Base-by-base conservation (phyloP, 30 jellyfish, hydroid and myxozoan genomes). In the Rhopilema esculentum region DNA sequence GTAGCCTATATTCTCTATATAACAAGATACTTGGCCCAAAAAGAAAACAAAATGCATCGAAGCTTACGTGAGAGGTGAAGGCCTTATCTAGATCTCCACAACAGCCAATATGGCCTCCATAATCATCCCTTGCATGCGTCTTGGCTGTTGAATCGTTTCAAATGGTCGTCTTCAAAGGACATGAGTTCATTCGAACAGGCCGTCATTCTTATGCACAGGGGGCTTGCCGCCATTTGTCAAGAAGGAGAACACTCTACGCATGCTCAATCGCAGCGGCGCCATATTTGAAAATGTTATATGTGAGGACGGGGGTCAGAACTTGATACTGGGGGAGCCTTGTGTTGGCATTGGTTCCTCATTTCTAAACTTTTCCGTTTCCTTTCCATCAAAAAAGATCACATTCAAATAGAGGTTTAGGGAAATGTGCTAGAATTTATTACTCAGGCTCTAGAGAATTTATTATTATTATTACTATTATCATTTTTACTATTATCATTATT, bases 201-300 rank as follows among this genome's bases (percentile, higher is more conserved):
- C 91, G 94, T 92, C 97, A 92, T 92, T 84, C 92, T 86, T 81
- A 67, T 67, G 85, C 98, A 96, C 98, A 86, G 98, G 98, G 98
- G 98, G 98, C 97, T 76, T 84, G 98, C 98, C 96, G 98, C 98
- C 98, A 92, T 92, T 88, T 92, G 94, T 95, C 82, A 85, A 82
- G 89, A 73, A 48, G 92, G 63, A 91, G 86, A 33, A 9, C 29
- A 26, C 22, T 18, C 40, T 75, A 82, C 98, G 98, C 98, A 92
- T 92, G 98, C 92, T 57, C 89, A 27, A 0, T 21, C 16, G 0
- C 51, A 27, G 0, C 49, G 32, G 91, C 94, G 94, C 88, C 88
- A 73, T 27, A 26, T 85, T 72, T 62, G 50, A 85, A 85, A 0
- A 1, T 27, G 49, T 8, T 17, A 73, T 4, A 57, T 19, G 2